Evolutionary conservation across 1,140 invertebrate genomes (phyloP).

Genomic region (Halyomorpha halys): DNA sequence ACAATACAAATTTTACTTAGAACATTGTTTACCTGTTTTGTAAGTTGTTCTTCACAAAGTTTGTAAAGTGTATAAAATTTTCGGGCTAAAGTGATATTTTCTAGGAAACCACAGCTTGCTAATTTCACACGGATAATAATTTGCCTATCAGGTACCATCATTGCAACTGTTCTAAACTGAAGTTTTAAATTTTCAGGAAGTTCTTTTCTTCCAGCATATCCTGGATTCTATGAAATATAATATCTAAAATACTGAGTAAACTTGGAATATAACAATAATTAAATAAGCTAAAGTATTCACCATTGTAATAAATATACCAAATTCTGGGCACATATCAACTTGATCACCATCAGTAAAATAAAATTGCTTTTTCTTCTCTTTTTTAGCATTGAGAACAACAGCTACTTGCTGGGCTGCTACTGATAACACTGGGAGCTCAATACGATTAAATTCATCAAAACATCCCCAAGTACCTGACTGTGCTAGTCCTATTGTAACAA

Average conservation of each 20-base stretch:
- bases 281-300: slow-evolving; percentile 39
- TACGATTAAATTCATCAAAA: slow-evolving; percentile 94
- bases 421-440: slow-evolving; percentile 87
- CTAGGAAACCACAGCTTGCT: slow-evolving; percentile 88
- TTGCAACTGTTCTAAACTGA: slow-evolving; percentile 92
- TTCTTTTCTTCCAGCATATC: slow-evolving; percentile 91
- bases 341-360: slow-evolving; percentile 89
- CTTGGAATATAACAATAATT: neutral
- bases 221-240: slow-evolving; percentile 72
- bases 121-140: slow-evolving; percentile 95
- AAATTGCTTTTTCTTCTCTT: slow-evolving; percentile 80
- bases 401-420: slow-evolving; percentile 95
- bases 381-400: slow-evolving; percentile 80
- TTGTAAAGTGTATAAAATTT: slow-evolving; percentile 97
- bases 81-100: slow-evolving; percentile 87
- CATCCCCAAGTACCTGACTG: slow-evolving; percentile 96
- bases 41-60: slow-evolving; percentile 92
- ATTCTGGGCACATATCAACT: slow-evolving; percentile 87
- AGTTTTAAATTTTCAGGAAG: slow-evolving; percentile 95
- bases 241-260: neutral
- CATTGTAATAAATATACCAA: slow-evolving; percentile 97
- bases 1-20: no score
- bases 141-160: slow-evolving; percentile 97
- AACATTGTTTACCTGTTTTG: slow-evolving; percentile 65
- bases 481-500: slow-evolving; percentile 57